These are phyloP conservation scores for Acanthococcus lagerstroemiae DNA, from an alignment of 2,888 invertebrate genomes.

Conservation along the genomic window DNA sequence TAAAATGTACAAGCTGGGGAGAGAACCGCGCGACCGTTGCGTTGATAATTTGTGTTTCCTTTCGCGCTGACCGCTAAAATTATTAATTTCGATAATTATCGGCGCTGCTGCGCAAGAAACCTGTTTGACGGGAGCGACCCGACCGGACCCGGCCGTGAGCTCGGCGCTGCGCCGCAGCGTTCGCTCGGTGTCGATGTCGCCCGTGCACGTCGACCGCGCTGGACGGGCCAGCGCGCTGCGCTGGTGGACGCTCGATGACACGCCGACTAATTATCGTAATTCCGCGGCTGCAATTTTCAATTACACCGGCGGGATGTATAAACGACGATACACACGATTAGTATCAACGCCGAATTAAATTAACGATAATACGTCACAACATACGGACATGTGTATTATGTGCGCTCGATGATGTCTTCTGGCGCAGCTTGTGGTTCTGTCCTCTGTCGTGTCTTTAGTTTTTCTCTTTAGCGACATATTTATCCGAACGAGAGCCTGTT, in stretches of 20 bases:
- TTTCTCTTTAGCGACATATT: no score
- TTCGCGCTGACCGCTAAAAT: conserved; percentile 9
- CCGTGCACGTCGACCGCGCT: background rate
- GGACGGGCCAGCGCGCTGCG: background rate
- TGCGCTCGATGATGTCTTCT: no score
- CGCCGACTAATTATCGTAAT: conserved; percentile 13
- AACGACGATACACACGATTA: background rate
- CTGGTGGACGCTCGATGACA: background rate
- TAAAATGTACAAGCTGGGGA: conserved; percentile 7
- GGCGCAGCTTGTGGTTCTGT: no score
- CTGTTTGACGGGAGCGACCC: no score
- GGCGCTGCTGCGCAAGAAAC: conserved; percentile 2
- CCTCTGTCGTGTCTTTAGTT: no score
- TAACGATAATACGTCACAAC: no score
- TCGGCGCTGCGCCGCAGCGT: background rate
- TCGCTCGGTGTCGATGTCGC: background rate
- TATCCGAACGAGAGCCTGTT: no score
- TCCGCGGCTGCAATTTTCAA: background rate
- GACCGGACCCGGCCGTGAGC: no score
- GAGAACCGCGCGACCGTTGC: conserved; percentile 8
- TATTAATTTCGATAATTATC: conserved; percentile 26
- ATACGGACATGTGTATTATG: no score
- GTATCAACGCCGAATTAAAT: background rate
- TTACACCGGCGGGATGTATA: background rate
- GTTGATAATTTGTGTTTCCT: conserved; percentile 18